Conservation (phyloP, 92 coral and sea anemone species). For the Palythoa caribaeorum region DNA sequence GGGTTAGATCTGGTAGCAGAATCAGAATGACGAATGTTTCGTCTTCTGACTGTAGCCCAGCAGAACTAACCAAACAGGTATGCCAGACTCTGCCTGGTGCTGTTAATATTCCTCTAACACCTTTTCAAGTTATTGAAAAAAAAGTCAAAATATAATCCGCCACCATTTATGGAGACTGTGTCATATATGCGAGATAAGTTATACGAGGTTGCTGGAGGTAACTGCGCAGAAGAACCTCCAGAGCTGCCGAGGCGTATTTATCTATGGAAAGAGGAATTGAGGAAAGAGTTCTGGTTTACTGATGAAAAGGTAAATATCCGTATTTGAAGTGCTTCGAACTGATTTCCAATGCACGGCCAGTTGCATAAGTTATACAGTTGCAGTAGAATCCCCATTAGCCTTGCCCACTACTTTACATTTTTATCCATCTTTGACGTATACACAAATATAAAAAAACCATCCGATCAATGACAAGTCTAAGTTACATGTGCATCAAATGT, state of each 20-base stretch:
- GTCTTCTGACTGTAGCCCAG: background rate
- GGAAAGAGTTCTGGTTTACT: slow-evolving; percentile 22
- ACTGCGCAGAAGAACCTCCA: slow-evolving; percentile 18
- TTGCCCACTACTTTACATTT: no score
- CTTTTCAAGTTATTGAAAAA: background rate
- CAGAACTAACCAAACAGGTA: background rate
- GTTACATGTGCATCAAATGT: no score
- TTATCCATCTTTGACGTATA: no score
- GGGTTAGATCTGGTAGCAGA: background rate
- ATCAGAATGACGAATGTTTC: slow-evolving; percentile 1
- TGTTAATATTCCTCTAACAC: slow-evolving; percentile 1
- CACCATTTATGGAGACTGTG: slow-evolving; percentile 12
- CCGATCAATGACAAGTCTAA: no score
- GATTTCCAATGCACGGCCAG: background rate
- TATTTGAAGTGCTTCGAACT: background rate
- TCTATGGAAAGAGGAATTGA: slow-evolving; percentile 8
- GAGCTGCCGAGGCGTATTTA: background rate
- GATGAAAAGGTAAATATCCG: slow-evolving; percentile 2
- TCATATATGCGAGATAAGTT: slow-evolving; percentile 8
- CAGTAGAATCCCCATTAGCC: no score
- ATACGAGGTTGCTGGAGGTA: background rate
- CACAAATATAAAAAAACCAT: no score
- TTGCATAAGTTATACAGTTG: no score
- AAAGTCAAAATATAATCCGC: slow-evolving; percentile 15
- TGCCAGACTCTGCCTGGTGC: slow-evolving; percentile 22